Conservation (phyloP, 2,888 invertebrate genomes). For the Caenorhabditis sp. region DNA sequence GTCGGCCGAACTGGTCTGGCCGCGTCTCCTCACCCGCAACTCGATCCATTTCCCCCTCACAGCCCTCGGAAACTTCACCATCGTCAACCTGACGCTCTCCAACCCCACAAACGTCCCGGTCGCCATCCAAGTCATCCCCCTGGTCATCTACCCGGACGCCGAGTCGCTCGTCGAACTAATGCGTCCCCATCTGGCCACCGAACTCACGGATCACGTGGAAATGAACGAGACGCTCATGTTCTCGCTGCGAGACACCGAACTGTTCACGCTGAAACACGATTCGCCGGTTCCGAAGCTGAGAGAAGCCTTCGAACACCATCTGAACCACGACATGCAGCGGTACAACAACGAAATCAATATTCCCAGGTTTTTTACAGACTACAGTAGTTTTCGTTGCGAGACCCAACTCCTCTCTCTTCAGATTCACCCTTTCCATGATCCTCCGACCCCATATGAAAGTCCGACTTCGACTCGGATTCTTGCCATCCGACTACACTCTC, state of each 20-base stretch:
- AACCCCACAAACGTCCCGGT: slow-evolving; percentile 89
- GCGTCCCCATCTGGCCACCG: slow-evolving; percentile 65
- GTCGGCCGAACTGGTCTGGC: slow-evolving; percentile 88
- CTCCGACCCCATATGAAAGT: slow-evolving; percentile 86
- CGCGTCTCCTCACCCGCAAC: slow-evolving; percentile 84
- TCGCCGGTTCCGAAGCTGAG: slow-evolving; percentile 83
- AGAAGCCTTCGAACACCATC: slow-evolving; percentile 83
- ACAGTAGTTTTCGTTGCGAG: too few relatives aligned
- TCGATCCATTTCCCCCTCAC: slow-evolving; percentile 88
- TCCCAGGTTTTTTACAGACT: slow-evolving; percentile 34
- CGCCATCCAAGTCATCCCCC: slow-evolving; percentile 87
- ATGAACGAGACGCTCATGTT: slow-evolving; percentile 85
- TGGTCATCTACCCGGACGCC: slow-evolving; percentile 88
- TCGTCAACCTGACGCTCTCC: slow-evolving; percentile 87
- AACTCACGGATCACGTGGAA: slow-evolving; percentile 79
- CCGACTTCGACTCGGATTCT: slow-evolving; percentile 84
- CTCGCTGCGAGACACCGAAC: slow-evolving; percentile 83
- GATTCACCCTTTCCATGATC: slow-evolving; percentile 86
- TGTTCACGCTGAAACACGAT: slow-evolving; percentile 80
- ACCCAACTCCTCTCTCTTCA: slow-evolving; percentile 21
- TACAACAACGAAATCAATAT: slow-evolving; percentile 46
- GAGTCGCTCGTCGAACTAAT: slow-evolving; percentile 85
- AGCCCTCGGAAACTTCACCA: slow-evolving; percentile 88
- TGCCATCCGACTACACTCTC: slow-evolving; percentile 84
- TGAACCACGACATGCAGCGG: slow-evolving; percentile 43